phyloP scores from a whole-genome alignment of 2,113 vertebrate genomes.

The Sander lucioperca region DNA sequence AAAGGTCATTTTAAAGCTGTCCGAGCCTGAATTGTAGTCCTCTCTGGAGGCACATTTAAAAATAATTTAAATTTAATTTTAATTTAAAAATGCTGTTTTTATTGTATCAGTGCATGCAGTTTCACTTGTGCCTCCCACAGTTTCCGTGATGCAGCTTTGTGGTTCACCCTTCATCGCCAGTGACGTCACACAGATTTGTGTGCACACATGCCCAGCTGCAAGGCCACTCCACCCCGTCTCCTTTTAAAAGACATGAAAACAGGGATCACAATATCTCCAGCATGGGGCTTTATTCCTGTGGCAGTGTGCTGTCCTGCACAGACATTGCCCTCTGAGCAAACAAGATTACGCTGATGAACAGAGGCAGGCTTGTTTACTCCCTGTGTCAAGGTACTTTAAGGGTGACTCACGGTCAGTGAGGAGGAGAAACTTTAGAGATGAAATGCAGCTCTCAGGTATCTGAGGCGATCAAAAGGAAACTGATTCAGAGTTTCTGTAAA shows the following conservation, averaged over 20 bases:
- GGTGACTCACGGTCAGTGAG: slow-evolving; percentile 61
- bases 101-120: no score
- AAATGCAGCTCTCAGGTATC: slow-evolving; percentile 29
- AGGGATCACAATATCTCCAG: slow-evolving; percentile 52
- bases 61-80: no score
- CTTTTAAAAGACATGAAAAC: slow-evolving; percentile 42
- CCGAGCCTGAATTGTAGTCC: background rate
- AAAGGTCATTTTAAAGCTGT: slow-evolving; percentile 11
- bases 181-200: slow-evolving; percentile 30
- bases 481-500: slow-evolving; percentile 21
- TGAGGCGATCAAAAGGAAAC: slow-evolving; percentile 8
- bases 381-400: slow-evolving; percentile 69
- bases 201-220: slow-evolving; percentile 17
- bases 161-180: slow-evolving; percentile 2
- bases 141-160: background rate
- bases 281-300: slow-evolving; percentile 44
- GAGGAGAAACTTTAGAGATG: slow-evolving; percentile 52
- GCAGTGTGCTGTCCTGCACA: slow-evolving; percentile 51
- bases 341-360: slow-evolving; percentile 77
- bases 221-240: slow-evolving; percentile 5
- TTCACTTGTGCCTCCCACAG: background rate
- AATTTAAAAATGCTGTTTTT: background rate
- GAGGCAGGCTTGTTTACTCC: slow-evolving; percentile 68
- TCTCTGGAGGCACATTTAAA: background rate
- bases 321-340: slow-evolving; percentile 68